Percentiles rank a stretch among this genome's conserved stretches.
Evolutionary conservation across 1,140 invertebrate species (phyloP).

Genomic region (Tetramorium simillimum): DNA sequence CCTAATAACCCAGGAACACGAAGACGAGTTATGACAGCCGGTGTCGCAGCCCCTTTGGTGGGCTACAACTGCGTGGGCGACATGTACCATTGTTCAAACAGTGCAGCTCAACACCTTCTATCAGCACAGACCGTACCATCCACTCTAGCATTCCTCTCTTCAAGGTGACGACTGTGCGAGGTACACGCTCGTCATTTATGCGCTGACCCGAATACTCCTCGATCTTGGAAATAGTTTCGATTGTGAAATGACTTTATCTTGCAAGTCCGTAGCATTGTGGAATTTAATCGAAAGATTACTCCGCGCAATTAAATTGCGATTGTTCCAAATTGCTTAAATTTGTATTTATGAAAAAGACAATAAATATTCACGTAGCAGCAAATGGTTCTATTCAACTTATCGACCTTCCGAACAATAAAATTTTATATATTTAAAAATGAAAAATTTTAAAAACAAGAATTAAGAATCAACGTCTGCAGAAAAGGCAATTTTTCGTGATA

Average conservation of each 20-base stretch:
- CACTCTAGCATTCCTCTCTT: slow-evolving; percentile 36
- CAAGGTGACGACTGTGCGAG: slow-evolving; percentile 51
- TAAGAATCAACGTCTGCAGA: not conserved
- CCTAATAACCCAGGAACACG: slow-evolving; percentile 77
- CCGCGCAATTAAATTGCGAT: slow-evolving; percentile 9
- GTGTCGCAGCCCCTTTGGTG: slow-evolving; percentile 69
- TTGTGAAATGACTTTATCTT: slow-evolving; percentile 13
- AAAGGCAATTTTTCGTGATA: not conserved
- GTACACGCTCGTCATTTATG: slow-evolving; percentile 2
- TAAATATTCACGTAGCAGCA: slow-evolving; percentile 1
- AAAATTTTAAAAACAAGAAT: not conserved
- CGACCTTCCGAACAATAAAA: not conserved
- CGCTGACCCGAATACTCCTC: not conserved
- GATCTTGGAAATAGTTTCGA: slow-evolving; percentile 23
- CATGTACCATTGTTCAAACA: slow-evolving; percentile 76
- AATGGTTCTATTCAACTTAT: not conserved
- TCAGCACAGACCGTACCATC: slow-evolving; percentile 51
- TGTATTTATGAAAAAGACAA: slow-evolving; percentile 1
- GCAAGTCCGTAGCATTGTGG: not conserved
- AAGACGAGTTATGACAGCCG: slow-evolving; percentile 74
- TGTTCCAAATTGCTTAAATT: not conserved
- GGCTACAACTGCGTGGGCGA: slow-evolving; percentile 63
- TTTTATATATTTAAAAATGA: not conserved
- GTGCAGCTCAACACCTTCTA: slow-evolving; percentile 56
- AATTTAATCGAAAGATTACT: slow-evolving; percentile 4